Conservation (phyloP, 92 coral and sea anemone species). For the Palythoa caribaeorum region DNA sequence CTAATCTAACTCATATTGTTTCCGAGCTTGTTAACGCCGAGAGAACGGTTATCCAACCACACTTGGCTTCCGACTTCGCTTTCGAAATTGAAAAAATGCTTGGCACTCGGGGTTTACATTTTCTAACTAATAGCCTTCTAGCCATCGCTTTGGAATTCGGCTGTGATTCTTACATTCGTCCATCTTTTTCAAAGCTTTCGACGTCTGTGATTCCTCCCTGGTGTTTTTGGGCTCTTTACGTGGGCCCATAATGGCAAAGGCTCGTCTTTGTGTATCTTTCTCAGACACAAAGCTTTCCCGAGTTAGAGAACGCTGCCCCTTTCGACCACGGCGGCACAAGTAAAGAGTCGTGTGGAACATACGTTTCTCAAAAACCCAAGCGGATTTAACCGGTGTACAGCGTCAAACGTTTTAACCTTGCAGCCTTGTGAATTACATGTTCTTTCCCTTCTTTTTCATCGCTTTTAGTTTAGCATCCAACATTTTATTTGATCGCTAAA, state of each 20-base stretch:
- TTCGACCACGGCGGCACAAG: slow-evolving; percentile 66
- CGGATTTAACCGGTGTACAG: slow-evolving; percentile 46
- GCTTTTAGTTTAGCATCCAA: slow-evolving; percentile 33
- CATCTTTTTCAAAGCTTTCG: slow-evolving; percentile 45
- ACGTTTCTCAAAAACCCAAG: slow-evolving; percentile 62
- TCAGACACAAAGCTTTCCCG: slow-evolving; percentile 46
- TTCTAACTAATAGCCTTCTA: too few species aligned
- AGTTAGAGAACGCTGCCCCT: slow-evolving; percentile 53
- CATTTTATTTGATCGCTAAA: slow-evolving; percentile 35
- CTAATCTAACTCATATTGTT: slow-evolving; percentile 2
- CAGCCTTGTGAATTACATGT: slow-evolving; percentile 29
- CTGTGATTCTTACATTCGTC: slow-evolving; percentile 23
- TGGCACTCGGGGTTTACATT: slow-evolving; percentile 15
- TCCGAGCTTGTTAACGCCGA: slow-evolving; percentile 20
- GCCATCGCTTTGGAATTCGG: too few species aligned
- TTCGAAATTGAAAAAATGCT: slow-evolving; percentile 4
- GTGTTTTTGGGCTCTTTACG: slow-evolving; percentile 49
- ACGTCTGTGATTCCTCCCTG: slow-evolving; percentile 54
- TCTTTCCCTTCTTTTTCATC: slow-evolving; percentile 31
- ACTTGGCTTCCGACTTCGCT: not conserved
- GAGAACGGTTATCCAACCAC: slow-evolving; percentile 28
- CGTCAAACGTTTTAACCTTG: slow-evolving; percentile 16
- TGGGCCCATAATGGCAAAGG: slow-evolving; percentile 45
- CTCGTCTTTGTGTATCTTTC: slow-evolving; percentile 35
- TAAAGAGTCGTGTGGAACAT: slow-evolving; percentile 57